Percentiles rank a stretch among this genome's conserved stretches.
These are phyloP conservation scores for Capromys pilorides DNA, from an alignment of 2,797 vertebrate genomes.

Conservation along the genomic window DNA sequence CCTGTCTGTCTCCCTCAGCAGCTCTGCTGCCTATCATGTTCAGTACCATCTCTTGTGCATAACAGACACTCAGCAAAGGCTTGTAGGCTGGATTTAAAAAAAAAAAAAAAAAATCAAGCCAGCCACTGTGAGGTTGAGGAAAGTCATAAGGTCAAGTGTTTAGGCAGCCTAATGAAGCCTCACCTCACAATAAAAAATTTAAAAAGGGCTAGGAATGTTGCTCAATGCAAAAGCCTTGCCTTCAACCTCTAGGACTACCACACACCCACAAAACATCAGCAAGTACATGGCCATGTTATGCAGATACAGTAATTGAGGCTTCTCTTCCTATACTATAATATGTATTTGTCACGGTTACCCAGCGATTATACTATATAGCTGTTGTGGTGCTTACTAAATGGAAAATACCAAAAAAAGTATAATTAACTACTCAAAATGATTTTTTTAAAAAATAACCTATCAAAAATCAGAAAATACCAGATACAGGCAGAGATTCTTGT, in stretches of 20 bases:
- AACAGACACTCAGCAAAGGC: not conserved
- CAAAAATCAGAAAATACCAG: not conserved
- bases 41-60: not conserved
- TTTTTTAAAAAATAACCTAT: not conserved
- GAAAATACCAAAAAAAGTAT: not conserved
- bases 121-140: not conserved
- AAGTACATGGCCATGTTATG: not conserved
- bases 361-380: not conserved
- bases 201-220: not conserved
- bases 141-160: not conserved
- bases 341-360: not conserved
- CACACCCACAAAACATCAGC: not conserved
- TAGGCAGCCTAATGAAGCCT: not conserved
- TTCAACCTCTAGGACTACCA: not conserved
- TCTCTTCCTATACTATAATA: not conserved
- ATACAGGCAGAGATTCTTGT: not conserved
- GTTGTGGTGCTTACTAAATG: not conserved
- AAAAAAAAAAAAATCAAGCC: not conserved
- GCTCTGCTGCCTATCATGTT: not conserved
- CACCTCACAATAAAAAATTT: not conserved
- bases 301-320: not conserved
- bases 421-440: constrained; percentile 10
- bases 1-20: not conserved
- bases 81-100: not conserved
- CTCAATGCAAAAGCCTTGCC: not conserved